These are phyloP conservation scores for Podiceps cristatus DNA, from an alignment of 2,113 vertebrate genomes.

Conservation along the genomic window DNA sequence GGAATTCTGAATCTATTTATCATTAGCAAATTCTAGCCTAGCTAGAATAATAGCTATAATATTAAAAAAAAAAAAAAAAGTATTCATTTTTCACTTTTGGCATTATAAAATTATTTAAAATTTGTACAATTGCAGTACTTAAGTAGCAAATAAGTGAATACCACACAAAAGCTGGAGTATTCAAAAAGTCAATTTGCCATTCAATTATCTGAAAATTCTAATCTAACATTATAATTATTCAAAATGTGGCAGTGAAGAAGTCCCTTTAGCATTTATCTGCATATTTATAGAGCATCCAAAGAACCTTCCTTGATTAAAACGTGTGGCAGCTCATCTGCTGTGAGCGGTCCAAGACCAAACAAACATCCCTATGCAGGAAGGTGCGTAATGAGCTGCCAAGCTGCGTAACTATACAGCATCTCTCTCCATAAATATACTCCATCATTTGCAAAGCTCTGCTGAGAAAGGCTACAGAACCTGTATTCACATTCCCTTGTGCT, in stretches of 20 bases:
- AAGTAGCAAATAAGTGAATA: background rate
- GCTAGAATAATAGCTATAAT: background rate
- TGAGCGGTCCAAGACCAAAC: background rate
- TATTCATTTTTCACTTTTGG: background rate
- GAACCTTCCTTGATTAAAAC: background rate
- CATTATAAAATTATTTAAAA: background rate
- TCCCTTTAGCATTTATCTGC: background rate
- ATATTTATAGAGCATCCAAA: background rate
- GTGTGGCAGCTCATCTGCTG: background rate
- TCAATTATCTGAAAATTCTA: background rate
- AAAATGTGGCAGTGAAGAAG: background rate
- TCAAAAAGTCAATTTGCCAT: background rate
- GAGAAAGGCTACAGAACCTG: background rate
- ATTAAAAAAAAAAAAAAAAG: background rate
- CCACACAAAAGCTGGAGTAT: background rate
- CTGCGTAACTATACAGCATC: background rate
- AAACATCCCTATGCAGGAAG: background rate
- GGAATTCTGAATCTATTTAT: background rate
- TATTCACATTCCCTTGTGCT: background rate
- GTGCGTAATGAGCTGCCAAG: background rate
- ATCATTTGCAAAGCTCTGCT: background rate
- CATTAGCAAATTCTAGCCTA: background rate
- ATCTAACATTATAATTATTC: background rate
- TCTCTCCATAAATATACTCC: background rate
- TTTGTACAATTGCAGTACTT: rapidly evolving